Percentiles rank a stretch among this genome's conserved stretches.
These are phyloP conservation scores for Cydia amplana DNA, from an alignment of 1,140 invertebrate species.

Conservation along the genomic window DNA sequence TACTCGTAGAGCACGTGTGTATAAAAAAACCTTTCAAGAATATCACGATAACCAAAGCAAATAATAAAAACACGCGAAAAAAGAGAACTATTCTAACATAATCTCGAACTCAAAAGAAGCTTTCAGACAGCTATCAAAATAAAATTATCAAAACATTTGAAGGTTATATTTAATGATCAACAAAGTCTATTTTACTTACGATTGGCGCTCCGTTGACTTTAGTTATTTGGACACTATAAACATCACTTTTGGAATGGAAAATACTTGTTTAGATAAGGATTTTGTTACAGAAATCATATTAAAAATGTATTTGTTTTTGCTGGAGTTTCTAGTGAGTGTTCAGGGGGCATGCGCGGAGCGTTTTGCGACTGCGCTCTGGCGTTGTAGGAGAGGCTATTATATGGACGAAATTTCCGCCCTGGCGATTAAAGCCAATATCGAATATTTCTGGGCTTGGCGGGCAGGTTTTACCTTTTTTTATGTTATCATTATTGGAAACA, in stretches of 20 bases:
- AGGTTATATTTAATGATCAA: conserved; percentile 5
- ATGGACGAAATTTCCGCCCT: conserved; percentile 61
- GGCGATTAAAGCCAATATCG: conserved; percentile 16
- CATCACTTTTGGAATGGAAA: neutral
- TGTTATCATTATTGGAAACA: neutral
- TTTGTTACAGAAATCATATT: conserved; percentile 41
- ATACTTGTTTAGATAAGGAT: conserved; percentile 20
- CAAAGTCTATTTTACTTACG: neutral
- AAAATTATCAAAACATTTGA: conserved; percentile 11
- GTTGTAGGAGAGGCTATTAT: conserved; percentile 52
- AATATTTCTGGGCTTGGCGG: neutral
- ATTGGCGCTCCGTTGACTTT: neutral
- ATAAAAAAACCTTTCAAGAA: neutral
- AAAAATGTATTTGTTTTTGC: conserved; percentile 60
- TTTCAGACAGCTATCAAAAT: neutral
- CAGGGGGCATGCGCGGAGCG: conserved; percentile 59
- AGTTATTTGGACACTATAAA: neutral
- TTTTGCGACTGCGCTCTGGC: conserved; percentile 53
- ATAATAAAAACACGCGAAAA: neutral
- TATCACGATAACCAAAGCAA: neutral
- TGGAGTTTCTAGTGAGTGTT: conserved; percentile 38
- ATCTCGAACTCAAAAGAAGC: neutral
- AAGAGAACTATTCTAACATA: neutral
- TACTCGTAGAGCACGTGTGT: neutral
- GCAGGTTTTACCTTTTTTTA: neutral